A percentile compares a stretch with the other conserved stretches of the same genome.
These are phyloP conservation scores for Acronicta alni DNA, from an alignment of 2,888 invertebrate genomes.

Conservation along the genomic window DNA sequence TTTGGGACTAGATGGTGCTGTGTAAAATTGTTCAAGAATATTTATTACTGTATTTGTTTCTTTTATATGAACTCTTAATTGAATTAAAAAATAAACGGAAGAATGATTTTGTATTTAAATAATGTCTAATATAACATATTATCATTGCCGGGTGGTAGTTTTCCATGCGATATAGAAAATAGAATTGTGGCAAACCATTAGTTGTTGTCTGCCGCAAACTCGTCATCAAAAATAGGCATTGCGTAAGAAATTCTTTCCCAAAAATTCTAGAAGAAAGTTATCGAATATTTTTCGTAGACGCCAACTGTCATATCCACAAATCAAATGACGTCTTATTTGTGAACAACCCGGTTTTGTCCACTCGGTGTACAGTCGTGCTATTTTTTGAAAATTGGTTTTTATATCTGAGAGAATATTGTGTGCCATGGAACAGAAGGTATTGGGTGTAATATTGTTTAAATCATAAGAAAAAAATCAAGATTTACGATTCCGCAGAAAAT, in stretches of 20 bases:
- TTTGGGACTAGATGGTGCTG: no score
- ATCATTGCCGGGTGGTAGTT: no score
- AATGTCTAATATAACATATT: no score
- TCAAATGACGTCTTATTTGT: slow-evolving; percentile 14
- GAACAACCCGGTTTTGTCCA: neutral
- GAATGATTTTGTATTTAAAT: no score
- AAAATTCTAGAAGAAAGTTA: neutral
- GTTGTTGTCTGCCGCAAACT: neutral
- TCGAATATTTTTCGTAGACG: slow-evolving; percentile 4
- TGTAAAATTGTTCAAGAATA: no score
- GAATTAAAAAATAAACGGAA: no score
- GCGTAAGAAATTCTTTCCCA: neutral
- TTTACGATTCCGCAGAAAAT: no score
- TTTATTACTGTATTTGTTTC: no score
- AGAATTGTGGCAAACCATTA: neutral
- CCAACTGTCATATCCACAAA: slow-evolving; percentile 1
- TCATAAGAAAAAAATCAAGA: neutral
- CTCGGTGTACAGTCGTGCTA: neutral
- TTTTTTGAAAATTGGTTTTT: slow-evolving; percentile 28
- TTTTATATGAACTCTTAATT: no score
- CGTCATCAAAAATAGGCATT: neutral
- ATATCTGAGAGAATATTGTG: slow-evolving; percentile 4
- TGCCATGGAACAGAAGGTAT: no score
- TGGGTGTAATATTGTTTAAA: neutral
- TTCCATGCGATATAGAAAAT: no score